A percentile compares a stretch with the other conserved stretches of the same genome.
Conservation (phyloP, 2,888 invertebrate genomes). For the Operophtera brumata region DNA sequence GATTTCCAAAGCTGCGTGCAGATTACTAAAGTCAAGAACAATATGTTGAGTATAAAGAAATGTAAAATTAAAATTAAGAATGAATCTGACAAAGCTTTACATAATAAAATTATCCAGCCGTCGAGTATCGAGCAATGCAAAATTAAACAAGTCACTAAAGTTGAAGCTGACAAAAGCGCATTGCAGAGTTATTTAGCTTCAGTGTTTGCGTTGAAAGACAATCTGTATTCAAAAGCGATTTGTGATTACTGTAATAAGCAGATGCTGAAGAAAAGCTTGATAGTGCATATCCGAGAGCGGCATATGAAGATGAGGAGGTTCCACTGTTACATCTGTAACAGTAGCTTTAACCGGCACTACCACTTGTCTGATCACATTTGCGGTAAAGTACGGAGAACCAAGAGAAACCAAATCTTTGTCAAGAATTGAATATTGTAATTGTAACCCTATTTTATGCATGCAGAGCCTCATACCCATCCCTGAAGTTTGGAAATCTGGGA, state of each 20-base stretch:
- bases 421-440: no score
- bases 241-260: conserved; percentile 68
- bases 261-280: conserved; percentile 66
- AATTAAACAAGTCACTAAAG: background rate
- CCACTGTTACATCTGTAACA: conserved; percentile 47
- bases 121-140: conserved; percentile 13
- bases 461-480: no score
- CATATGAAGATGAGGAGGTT: conserved; percentile 58
- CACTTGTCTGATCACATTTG: conserved; percentile 55
- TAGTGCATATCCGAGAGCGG: conserved; percentile 56
- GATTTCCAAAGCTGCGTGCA: conserved; percentile 52
- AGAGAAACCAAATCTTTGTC: background rate
- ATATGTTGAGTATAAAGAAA: conserved; percentile 54
- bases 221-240: conserved; percentile 53
- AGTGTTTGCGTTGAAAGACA: conserved; percentile 43
- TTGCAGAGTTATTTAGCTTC: conserved; percentile 42
- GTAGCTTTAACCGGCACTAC: conserved; percentile 52
- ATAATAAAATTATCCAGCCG: background rate
- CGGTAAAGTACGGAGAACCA: conserved; percentile 30
- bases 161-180: conserved; percentile 14
- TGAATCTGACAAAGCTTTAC: no score
- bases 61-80: conserved; percentile 30
- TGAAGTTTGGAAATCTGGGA: no score
- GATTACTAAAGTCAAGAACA: conserved; percentile 63
- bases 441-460: no score